Conservation (phyloP, 2,888 invertebrate genomes). For the Cordylochernes scorpioides region DNA sequence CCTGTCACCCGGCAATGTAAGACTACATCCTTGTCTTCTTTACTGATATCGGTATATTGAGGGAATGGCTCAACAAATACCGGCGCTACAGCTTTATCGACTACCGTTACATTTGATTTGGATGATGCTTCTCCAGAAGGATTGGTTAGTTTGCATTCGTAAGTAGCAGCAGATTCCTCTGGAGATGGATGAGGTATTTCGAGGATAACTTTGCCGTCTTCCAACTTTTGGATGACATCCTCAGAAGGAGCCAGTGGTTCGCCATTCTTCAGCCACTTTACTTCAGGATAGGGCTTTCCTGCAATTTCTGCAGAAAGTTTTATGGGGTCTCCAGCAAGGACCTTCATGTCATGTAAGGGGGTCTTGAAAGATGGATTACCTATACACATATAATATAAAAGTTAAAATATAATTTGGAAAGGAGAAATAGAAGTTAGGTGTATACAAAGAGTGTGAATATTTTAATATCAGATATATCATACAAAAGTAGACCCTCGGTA, state of each 20-base stretch:
- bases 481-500: too few relatives aligned
- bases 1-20: slow-evolving; percentile 51
- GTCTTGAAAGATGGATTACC: slow-evolving; percentile 59
- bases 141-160: slow-evolving; percentile 43
- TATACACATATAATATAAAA: too few relatives aligned
- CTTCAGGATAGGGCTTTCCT: slow-evolving; percentile 13
- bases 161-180: slow-evolving; percentile 33
- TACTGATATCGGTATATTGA: too few relatives aligned
- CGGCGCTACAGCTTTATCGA: too few relatives aligned
- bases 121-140: slow-evolving; percentile 45
- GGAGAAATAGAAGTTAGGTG: too few relatives aligned
- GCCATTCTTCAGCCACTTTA: slow-evolving; percentile 13
- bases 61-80: too few relatives aligned
- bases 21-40: slow-evolving; percentile 39
- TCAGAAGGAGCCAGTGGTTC: slow-evolving; percentile 29
- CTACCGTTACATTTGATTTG: slow-evolving; percentile 39
- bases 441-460: too few relatives aligned
- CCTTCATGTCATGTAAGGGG: slow-evolving; percentile 38
- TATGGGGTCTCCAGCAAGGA: slow-evolving; percentile 56
- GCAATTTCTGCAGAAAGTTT: slow-evolving; percentile 11
- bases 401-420: too few relatives aligned
- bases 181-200: not conserved
- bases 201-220: slow-evolving; percentile 43
- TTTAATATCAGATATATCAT: too few relatives aligned
- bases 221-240: slow-evolving; percentile 43